phyloP scores from a whole-genome alignment of 1,140 invertebrate genomes.

The Lineus longissimus region DNA sequence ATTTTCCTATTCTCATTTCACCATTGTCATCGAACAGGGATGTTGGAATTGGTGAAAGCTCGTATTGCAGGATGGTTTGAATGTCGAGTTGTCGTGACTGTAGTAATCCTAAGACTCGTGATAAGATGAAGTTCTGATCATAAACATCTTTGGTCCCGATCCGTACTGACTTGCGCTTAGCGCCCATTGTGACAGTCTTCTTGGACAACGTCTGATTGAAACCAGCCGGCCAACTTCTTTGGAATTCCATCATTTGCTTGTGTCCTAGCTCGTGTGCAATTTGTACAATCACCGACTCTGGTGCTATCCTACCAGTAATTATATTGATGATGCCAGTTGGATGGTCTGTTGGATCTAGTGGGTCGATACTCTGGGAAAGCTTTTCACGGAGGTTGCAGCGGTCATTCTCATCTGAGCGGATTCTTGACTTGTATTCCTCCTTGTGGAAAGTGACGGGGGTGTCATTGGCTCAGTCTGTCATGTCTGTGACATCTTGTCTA shows the following conservation, averaged over 20 bases:
- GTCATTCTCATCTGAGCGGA: constrained; percentile 6
- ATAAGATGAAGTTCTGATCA: neutral
- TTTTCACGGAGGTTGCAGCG: constrained; percentile 4
- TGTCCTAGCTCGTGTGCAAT: neutral
- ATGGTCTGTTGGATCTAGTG: neutral
- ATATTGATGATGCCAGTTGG: constrained; percentile 15
- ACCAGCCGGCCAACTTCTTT: neutral
- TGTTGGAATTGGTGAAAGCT: constrained; percentile 6
- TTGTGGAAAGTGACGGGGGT: neutral
- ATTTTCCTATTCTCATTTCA: constrained; percentile 4
- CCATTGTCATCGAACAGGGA: constrained; percentile 17
- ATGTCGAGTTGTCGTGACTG: neutral
- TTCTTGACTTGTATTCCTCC: constrained; percentile 15
- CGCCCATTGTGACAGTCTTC: neutral
- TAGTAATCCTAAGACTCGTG: constrained; percentile 3
- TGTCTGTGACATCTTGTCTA: constrained; percentile 3
- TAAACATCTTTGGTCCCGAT: neutral
- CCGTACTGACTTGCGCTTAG: neutral
- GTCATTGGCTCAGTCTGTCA: constrained; percentile 7
- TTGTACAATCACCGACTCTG: constrained; percentile 12
- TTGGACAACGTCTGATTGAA: neutral
- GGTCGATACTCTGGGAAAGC: constrained; percentile 10
- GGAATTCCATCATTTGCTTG: constrained; percentile 8
- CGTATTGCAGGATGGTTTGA: constrained; percentile 5
- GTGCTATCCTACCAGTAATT: constrained; percentile 7